A percentile compares a stretch with the other conserved stretches of the same genome.
Conservation (phyloP, 2,113 vertebrate genomes). For the Paradoxurus hermaphroditus region DNA sequence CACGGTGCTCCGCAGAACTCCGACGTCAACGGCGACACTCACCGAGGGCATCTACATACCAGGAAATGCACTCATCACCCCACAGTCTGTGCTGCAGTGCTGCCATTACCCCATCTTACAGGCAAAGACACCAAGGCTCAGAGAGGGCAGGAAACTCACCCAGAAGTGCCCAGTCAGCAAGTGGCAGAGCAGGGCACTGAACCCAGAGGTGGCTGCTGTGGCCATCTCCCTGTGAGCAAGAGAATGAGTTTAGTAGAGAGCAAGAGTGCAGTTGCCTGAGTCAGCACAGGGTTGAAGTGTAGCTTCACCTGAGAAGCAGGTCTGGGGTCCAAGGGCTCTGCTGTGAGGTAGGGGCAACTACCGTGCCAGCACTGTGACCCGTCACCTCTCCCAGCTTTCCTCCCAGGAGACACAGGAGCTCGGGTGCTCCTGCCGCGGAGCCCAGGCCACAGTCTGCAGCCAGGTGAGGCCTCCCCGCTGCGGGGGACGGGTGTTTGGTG, state of each 20-base stretch:
- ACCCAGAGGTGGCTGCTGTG: not conserved
- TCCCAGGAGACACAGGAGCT: not conserved
- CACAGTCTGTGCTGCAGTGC: not conserved
- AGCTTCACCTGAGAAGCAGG: not conserved
- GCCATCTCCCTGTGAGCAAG: not conserved
- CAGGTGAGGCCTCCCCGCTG: too few species aligned
- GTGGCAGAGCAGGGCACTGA: not conserved
- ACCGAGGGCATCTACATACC: not conserved
- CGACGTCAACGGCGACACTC: not conserved
- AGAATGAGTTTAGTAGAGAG: not conserved
- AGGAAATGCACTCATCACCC: not conserved
- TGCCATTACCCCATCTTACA: not conserved
- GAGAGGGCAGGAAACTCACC: not conserved
- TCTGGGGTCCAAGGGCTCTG: not conserved
- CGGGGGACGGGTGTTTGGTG: too few species aligned
- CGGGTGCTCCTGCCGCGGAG: too few species aligned
- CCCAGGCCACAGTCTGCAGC: not conserved
- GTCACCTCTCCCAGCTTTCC: too few species aligned
- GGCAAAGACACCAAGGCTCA: not conserved
- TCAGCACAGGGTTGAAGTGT: too few species aligned
- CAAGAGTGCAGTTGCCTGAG: not conserved
- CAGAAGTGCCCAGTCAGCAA: too few species aligned
- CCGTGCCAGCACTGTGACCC: too few species aligned
- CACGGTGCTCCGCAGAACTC: not conserved
- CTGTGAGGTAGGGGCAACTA: too few species aligned